A percentile compares a stretch with the other conserved stretches of the same genome.
phyloP scores from a whole-genome alignment of 2,797 vertebrate genomes.

The Thripadectes ignobilis region DNA sequence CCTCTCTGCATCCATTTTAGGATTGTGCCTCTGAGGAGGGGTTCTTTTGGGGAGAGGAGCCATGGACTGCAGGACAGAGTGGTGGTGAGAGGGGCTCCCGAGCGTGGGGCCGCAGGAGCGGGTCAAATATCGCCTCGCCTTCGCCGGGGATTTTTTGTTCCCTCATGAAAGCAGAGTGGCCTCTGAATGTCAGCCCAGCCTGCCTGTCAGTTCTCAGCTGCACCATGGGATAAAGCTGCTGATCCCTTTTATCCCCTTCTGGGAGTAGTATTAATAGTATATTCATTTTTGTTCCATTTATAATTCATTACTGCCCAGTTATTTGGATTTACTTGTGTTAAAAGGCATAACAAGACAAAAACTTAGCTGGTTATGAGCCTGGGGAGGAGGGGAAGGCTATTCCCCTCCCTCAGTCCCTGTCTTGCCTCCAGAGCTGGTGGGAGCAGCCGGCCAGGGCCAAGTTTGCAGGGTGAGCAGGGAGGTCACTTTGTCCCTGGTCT shows the following conservation, averaged over 20 bases:
- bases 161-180: conserved; percentile 47
- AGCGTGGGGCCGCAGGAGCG: neutral
- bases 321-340: conserved; percentile 67
- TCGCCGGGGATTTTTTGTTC: conserved; percentile 31
- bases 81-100: neutral
- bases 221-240: conserved; percentile 67
- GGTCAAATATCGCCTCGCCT: neutral
- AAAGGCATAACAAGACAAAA: conserved; percentile 65
- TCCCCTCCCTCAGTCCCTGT: neutral
- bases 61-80: neutral
- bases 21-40: neutral
- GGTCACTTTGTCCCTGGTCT: neutral
- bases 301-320: conserved; percentile 70
- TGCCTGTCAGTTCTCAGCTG: conserved; percentile 67
- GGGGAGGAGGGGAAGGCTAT: neutral
- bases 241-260: conserved; percentile 69
- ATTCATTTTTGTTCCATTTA: conserved; percentile 72
- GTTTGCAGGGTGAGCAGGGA: neutral
- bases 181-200: conserved; percentile 57
- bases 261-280: conserved; percentile 70
- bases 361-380: conserved; percentile 8
- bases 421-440: neutral
- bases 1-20: conserved; percentile 42
- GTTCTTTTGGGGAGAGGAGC: neutral
- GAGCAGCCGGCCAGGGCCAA: neutral